These are phyloP conservation scores for Octodon degus DNA, from an alignment of 2,113 vertebrate species.

Conservation along the genomic window DNA sequence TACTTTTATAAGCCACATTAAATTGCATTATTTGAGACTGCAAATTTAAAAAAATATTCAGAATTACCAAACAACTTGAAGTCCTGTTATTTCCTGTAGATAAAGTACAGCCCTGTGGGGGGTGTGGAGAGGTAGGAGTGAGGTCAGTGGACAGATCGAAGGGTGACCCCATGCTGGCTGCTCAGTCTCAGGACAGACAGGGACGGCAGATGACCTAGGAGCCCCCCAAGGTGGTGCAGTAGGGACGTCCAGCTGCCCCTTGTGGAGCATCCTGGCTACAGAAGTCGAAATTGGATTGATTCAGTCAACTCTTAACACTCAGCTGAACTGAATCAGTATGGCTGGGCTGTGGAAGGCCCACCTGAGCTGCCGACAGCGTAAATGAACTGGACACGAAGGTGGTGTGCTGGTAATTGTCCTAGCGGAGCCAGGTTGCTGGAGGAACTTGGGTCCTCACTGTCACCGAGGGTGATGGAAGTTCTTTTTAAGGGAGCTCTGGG, in stretches of 20 bases:
- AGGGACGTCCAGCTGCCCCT: fast-evolving
- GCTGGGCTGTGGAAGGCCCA: background rate
- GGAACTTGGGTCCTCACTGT: background rate
- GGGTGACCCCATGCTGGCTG: fast-evolving
- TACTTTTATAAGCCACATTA: background rate
- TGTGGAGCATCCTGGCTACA: background rate
- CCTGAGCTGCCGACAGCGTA: background rate
- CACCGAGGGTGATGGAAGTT: background rate
- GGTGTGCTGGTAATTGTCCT: background rate
- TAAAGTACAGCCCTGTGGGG: too few relatives aligned
- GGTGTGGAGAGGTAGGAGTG: fast-evolving
- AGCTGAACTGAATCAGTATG: background rate
- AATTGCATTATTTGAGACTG: background rate
- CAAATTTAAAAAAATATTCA: conserved; percentile 4
- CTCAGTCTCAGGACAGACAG: background rate
- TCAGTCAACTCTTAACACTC: background rate
- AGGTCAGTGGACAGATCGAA: too few relatives aligned
- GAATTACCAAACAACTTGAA: background rate
- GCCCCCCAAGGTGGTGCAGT: background rate
- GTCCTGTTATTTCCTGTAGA: background rate
- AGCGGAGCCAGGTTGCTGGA: background rate
- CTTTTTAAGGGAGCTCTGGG: background rate
- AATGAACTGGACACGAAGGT: background rate
- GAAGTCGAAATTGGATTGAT: background rate
- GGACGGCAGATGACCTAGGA: background rate